These are phyloP conservation scores for Belgica antarctica DNA, from an alignment of 2,888 invertebrate species.

Conservation along the genomic window DNA sequence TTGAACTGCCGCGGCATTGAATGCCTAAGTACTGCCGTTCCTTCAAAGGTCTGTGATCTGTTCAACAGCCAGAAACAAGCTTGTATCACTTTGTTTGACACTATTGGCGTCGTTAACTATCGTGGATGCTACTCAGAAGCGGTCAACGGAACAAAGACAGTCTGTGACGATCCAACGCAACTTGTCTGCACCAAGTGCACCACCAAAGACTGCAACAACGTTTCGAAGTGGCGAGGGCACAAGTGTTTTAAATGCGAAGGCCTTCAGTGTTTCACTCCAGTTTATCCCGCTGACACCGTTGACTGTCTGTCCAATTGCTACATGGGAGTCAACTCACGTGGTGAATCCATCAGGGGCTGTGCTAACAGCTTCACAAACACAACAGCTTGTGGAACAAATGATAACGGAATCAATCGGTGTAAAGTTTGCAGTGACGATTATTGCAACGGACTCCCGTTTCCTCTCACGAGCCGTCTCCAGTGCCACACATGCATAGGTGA, in stretches of 20 bases:
- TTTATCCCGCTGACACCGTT: slow-evolving; percentile 15
- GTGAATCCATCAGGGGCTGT: slow-evolving; percentile 34
- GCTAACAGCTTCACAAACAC: neutral
- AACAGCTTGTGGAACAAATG: neutral
- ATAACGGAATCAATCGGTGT: neutral
- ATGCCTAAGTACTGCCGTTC: neutral
- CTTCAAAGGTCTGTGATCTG: neutral
- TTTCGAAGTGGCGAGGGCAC: neutral
- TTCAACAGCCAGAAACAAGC: neutral
- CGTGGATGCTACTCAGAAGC: slow-evolving; percentile 33
- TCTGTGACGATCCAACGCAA: slow-evolving; percentile 27
- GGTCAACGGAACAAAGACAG: neutral
- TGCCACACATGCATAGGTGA: slow-evolving; percentile 29
- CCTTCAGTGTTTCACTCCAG: neutral
- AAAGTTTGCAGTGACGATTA: slow-evolving; percentile 26
- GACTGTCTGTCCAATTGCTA: slow-evolving; percentile 33
- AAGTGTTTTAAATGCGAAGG: slow-evolving; percentile 35
- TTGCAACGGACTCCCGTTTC: slow-evolving; percentile 26
- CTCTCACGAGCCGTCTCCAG: slow-evolving; percentile 13
- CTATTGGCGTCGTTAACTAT: neutral
- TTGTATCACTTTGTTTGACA: slow-evolving; percentile 18
- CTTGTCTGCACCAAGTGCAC: slow-evolving; percentile 12
- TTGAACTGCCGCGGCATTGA: neutral
- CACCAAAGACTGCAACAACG: neutral
- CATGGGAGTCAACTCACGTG: slow-evolving; percentile 18